Conservation (phyloP, 2,797 vertebrate species). For the Cyprinella venusta region DNA sequence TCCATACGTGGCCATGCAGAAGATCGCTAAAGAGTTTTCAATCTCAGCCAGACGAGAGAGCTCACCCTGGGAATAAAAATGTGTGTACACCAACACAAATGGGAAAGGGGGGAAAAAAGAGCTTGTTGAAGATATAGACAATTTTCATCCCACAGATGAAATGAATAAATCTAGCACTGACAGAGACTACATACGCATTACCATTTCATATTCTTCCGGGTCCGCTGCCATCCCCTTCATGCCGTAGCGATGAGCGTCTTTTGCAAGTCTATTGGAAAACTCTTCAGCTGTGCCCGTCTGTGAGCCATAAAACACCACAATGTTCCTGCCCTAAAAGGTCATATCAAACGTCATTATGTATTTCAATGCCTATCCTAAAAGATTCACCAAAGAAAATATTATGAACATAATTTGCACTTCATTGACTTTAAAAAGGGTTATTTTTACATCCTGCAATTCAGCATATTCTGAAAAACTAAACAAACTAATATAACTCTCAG, state of each 20-base stretch:
- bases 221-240: slow-evolving; percentile 96
- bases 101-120: not conserved
- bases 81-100: not conserved
- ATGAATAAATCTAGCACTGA: not conserved
- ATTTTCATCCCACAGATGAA: not conserved
- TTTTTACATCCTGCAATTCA: not conserved
- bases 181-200: slow-evolving; percentile 68
- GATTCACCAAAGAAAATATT: not conserved
- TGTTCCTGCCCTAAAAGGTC: slow-evolving; percentile 76
- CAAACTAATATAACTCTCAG: not conserved
- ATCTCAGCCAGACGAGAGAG: slow-evolving; percentile 89
- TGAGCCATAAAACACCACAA: slow-evolving; percentile 96
- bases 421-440: not conserved
- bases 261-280: slow-evolving; percentile 93
- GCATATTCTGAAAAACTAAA: not conserved
- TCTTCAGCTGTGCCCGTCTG: slow-evolving; percentile 97
- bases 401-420: not conserved
- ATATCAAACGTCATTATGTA: not conserved
- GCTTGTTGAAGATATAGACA: not conserved
- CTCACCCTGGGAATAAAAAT: slow-evolving; percentile 78
- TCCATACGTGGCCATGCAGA: slow-evolving; percentile 98
- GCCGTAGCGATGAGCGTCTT: slow-evolving; percentile 95
- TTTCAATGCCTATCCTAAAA: not conserved
- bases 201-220: slow-evolving; percentile 96
- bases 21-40: slow-evolving; percentile 89